Percentiles rank a stretch among this genome's conserved stretches.
Evolutionary conservation across 2,113 vertebrate species (phyloP).

Genomic region (Oriolus oriolus): DNA sequence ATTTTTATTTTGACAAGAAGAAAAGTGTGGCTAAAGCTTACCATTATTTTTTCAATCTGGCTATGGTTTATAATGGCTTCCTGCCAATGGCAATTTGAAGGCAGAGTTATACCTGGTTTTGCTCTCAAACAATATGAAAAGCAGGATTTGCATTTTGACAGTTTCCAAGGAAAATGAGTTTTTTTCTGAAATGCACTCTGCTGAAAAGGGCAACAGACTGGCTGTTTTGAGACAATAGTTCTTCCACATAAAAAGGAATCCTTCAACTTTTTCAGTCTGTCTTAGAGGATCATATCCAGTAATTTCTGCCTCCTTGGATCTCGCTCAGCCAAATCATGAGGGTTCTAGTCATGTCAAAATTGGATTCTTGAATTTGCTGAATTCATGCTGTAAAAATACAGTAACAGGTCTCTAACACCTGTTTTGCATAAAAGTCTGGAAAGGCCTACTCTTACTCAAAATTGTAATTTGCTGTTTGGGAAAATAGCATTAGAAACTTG

Average conservation of each 20-base stretch:
- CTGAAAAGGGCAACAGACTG: not conserved
- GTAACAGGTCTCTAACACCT: conserved; percentile 36
- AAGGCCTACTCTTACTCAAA: not conserved
- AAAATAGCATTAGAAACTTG: not conserved
- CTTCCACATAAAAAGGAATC: not conserved
- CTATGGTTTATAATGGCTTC: not conserved
- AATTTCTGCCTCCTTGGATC: not conserved
- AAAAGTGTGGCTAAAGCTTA: not conserved
- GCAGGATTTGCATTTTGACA: not conserved
- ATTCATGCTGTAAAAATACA: not conserved
- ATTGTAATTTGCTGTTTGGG: not conserved
- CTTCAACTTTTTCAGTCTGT: not conserved
- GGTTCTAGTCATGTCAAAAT: not conserved
- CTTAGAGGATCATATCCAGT: not conserved
- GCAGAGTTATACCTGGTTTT: conserved; percentile 22
- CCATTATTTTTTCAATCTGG: not conserved
- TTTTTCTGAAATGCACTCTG: not conserved
- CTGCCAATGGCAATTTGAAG: not conserved
- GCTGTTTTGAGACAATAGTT: not conserved
- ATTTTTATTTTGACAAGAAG: not conserved
- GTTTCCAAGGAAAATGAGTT: not conserved
- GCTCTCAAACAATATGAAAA: not conserved
- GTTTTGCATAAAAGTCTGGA: conserved; percentile 43
- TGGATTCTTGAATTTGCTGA: conserved; percentile 3
- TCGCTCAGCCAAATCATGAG: not conserved